These are phyloP conservation scores for Cavia aperea DNA, from an alignment of 2,113 vertebrate species.

Conservation along the genomic window DNA sequence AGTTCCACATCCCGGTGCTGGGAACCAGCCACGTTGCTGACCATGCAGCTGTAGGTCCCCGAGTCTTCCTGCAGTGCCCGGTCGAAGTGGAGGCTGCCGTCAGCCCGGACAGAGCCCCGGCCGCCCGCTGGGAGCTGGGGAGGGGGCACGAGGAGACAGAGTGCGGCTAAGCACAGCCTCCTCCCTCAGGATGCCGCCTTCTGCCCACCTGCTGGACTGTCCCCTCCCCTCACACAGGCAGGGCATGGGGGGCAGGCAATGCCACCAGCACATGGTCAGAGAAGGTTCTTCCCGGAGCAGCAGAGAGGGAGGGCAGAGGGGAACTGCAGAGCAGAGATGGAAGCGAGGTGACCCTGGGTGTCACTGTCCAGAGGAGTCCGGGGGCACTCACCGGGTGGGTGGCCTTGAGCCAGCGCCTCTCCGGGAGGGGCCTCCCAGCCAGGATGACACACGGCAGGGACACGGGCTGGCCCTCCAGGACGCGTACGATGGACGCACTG, in stretches of 20 bases:
- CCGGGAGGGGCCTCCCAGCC: slow-evolving; percentile 84
- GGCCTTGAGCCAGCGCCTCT: slow-evolving; percentile 84
- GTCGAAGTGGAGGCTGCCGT: slow-evolving; percentile 86
- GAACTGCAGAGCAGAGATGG: fast-evolving
- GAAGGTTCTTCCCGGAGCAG: neutral
- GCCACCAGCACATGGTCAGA: neutral
- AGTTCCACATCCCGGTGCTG: slow-evolving; percentile 78
- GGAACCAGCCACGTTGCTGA: slow-evolving; percentile 82
- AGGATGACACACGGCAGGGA: slow-evolving; percentile 86
- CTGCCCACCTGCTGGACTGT: neutral
- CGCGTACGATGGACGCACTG: slow-evolving; percentile 73
- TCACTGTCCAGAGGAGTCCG: fast-evolving
- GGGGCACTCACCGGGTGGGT: slow-evolving; percentile 78
- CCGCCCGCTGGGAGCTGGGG: slow-evolving; percentile 75
- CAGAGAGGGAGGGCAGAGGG: neutral
- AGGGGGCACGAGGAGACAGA: neutral
- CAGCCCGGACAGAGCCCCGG: slow-evolving; percentile 77
- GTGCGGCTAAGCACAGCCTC: fast-evolving
- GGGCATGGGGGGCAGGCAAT: neutral
- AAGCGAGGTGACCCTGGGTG: fast-evolving
- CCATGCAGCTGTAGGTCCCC: slow-evolving; percentile 84
- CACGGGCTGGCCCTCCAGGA: slow-evolving; percentile 79
- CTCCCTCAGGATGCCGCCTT: neutral
- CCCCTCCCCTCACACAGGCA: neutral
- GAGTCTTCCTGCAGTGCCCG: slow-evolving; percentile 73